Base-by-base conservation (phyloP, 1,140 invertebrate species). In the Sitobion miscanthi region DNA sequence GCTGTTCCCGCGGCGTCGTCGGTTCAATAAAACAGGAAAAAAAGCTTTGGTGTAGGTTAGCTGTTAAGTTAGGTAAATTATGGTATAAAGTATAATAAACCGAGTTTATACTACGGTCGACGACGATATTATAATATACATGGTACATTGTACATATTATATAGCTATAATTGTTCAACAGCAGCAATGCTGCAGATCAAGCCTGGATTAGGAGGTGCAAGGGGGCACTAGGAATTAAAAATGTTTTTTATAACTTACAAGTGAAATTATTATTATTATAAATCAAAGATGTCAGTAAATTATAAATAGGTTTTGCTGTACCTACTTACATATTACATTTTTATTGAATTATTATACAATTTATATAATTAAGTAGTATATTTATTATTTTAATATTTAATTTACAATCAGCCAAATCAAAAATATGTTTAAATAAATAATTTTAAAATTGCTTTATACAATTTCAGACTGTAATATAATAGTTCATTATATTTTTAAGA, bases 281-380 rank as follows among this genome's bases (percentile, higher is more conserved):
- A n/a, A 11, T 69, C 62, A 69, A 69, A n/a, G 30, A 17, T n/a
- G 62, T 5, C 25, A n/a, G 30, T n/a, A 69, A 85, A 45, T 85
- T 11, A 25, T 45, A 42, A 85, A 85, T 42, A 85, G 9, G 38
- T 23, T 42, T 83, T 69, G 25, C 25, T 69, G 11, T 69, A 14
- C 30, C 38, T 83, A 23, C 35, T 38, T 83, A 23, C 17, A 20
- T 23, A 0, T 83, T 23, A 9, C 8, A 62, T 62, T 25, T 69
- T 2, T 42, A 23, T 83, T 38, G 20, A 83, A 83, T 42, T 25
- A 25, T 7, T 83, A 42, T 2, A 38, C 38, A 83, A 21, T 38
- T 83, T 42, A 83, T 83, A 83, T 38, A 83, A 83, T 69, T 42
- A 83, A 42, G 82, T 42, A 83, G 82, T 83, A 83, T 23, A 42